A percentile compares a stretch with the other conserved stretches of the same genome.
phyloP scores from a whole-genome alignment of 2,888 invertebrate genomes.

The Zygogramma bicolorata region DNA sequence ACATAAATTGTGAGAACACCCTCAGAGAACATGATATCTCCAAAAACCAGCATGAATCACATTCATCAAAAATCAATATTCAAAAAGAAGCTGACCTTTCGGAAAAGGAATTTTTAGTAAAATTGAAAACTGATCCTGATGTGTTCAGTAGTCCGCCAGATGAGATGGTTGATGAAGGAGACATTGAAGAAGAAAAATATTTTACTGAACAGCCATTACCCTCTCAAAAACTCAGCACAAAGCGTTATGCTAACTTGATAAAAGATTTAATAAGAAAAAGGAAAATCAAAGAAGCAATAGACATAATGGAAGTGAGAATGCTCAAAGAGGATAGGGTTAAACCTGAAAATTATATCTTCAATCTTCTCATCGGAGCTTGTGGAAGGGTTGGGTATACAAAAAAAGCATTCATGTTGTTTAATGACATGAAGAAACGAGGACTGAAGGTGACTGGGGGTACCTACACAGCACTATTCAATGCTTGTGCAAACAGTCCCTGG shows the following conservation, averaged over 20 bases:
- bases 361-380: slow-evolving; percentile 85
- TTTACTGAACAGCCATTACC: slow-evolving; percentile 67
- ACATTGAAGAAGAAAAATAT: slow-evolving; percentile 73
- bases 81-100: neutral
- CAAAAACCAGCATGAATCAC: neutral
- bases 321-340: slow-evolving; percentile 81
- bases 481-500: slow-evolving; percentile 85
- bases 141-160: slow-evolving; percentile 69
- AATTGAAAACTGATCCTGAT: slow-evolving; percentile 70
- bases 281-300: slow-evolving; percentile 81
- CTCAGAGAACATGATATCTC: neutral
- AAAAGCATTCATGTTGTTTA: slow-evolving; percentile 87
- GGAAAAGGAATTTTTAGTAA: slow-evolving; percentile 60
- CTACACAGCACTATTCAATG: slow-evolving; percentile 89
- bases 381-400: slow-evolving; percentile 87
- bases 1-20: neutral
- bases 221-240: slow-evolving; percentile 70
- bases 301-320: slow-evolving; percentile 83
- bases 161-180: slow-evolving; percentile 66
- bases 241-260: slow-evolving; percentile 79
- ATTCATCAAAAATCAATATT: neutral
- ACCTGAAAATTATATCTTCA: slow-evolving; percentile 85
- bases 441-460: slow-evolving; percentile 78
- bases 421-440: slow-evolving; percentile 83
- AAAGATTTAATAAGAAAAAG: slow-evolving; percentile 75